Evolutionary conservation across 2,888 invertebrate species (phyloP).

Genomic region (Cryptus viduatorius): DNA sequence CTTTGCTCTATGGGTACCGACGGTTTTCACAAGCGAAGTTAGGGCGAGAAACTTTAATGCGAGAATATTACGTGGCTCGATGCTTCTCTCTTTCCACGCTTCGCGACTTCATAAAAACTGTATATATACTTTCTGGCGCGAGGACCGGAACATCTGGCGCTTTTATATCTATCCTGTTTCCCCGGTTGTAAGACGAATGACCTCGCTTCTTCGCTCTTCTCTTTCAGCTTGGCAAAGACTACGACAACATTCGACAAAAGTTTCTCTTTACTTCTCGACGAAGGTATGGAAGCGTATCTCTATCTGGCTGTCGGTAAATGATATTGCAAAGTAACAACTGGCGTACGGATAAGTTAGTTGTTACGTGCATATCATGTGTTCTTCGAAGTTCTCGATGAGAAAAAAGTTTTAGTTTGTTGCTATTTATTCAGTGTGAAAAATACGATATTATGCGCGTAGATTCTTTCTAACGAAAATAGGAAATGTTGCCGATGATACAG

Average conservation of each 20-base stretch:
- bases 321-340: slow-evolving; percentile 45
- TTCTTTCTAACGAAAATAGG: no score
- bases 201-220: slow-evolving; percentile 25
- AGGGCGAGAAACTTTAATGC: slow-evolving; percentile 40
- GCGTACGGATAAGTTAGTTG: background rate
- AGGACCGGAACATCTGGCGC: slow-evolving; percentile 48
- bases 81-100: background rate
- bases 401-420: background rate
- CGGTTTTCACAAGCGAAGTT: slow-evolving; percentile 35
- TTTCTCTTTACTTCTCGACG: slow-evolving; percentile 56
- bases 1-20: background rate
- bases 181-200: slow-evolving; percentile 41
- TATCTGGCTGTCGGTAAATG: slow-evolving; percentile 16
- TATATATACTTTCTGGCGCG: slow-evolving; percentile 39
- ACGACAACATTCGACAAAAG: slow-evolving; percentile 50
- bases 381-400: background rate
- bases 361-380: background rate
- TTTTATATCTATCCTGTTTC: slow-evolving; percentile 38
- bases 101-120: slow-evolving; percentile 48
- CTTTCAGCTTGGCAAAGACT: slow-evolving; percentile 41
- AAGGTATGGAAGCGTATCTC: slow-evolving; percentile 12
- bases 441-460: no score
- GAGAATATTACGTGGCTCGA: slow-evolving; percentile 36
- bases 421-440: background rate
- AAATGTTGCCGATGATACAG: no score